These are phyloP conservation scores for Forbesichthys papilliferus DNA, from an alignment of 2,113 vertebrate genomes.

Conservation along the genomic window DNA sequence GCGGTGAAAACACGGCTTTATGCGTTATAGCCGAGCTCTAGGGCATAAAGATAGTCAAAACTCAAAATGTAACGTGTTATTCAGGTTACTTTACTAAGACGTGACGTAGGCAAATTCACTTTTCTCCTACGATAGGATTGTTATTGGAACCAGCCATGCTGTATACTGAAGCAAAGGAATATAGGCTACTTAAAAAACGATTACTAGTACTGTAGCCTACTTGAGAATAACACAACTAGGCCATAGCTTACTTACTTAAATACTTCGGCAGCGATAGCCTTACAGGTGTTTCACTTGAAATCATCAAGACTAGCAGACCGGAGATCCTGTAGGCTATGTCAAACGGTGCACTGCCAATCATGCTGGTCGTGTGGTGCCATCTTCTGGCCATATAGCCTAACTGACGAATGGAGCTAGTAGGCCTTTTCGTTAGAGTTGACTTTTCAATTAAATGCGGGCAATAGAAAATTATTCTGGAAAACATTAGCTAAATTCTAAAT, in stretches of 20 bases:
- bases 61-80: background rate
- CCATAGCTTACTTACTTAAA: background rate
- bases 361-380: conserved; percentile 14
- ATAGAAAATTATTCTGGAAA: too few relatives aligned
- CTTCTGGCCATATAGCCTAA: conserved; percentile 27
- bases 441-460: too few relatives aligned
- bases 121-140: too few relatives aligned
- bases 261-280: background rate
- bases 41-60: background rate
- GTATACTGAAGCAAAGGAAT: too few relatives aligned
- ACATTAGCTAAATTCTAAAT: too few relatives aligned
- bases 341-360: too few relatives aligned
- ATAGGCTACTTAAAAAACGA: background rate
- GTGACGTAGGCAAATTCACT: background rate
- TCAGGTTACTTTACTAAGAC: background rate
- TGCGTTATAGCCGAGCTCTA: background rate
- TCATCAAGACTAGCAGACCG: too few relatives aligned
- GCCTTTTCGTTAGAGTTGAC: too few relatives aligned
- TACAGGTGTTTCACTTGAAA: background rate
- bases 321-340: too few relatives aligned
- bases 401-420: background rate
- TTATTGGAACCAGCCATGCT: too few relatives aligned
- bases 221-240: background rate
- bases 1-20: conserved; percentile 12
- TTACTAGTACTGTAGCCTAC: background rate